Evolutionary conservation across 2,888 invertebrate species (phyloP), one percentile per base, ranked within the genome.

Genomic region (Sipha maydis): DNA sequence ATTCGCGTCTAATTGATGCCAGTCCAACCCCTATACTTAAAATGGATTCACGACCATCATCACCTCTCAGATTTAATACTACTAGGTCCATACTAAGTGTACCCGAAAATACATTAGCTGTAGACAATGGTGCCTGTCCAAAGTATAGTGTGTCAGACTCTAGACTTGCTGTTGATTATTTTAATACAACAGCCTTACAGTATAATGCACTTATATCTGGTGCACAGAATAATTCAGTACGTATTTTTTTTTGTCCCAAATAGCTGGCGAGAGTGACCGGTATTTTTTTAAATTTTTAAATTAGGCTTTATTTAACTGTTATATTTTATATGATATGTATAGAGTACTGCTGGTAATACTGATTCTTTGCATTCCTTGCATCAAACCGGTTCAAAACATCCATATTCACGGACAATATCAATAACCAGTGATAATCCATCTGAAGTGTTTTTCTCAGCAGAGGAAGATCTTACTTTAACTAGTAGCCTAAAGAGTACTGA

Each of bases 361-460:
- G 80, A 88, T 75, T 88, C 88, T 41, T 28, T 71, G 41, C 79
- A 88, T 61, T 88, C 88, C 5, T 82, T 88, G 48, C 80, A 88
- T 25, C 80, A 80, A 7, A 82, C 56, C 0, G 82, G 80, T 75
- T 82, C 80, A 56, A 88, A 88, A 88, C 88, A 88, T 61, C 82
- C 88, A 3, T 88, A 82, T 82, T 88, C 88, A 92, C 93, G 97
- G 91, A 97, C 97, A 0, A 95, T 96, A 91, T 97, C 97, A 0
- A 95, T 97, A 91, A 96, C 96, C 1, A 97, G 97, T 89, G 97
- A 97, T 92, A 97, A 97, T 92, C 97, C 96, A 91, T 97, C 97
- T 0, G 98, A 98, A 92, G 95, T 96, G 84, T 98, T 97, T 92
- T 98, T 97, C 92, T 98, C 98, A 0, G 98, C 98, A 0, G 97